These are phyloP conservation scores for Monochamus alternatus DNA, from an alignment of 2,888 invertebrate genomes.

Conservation along the genomic window DNA sequence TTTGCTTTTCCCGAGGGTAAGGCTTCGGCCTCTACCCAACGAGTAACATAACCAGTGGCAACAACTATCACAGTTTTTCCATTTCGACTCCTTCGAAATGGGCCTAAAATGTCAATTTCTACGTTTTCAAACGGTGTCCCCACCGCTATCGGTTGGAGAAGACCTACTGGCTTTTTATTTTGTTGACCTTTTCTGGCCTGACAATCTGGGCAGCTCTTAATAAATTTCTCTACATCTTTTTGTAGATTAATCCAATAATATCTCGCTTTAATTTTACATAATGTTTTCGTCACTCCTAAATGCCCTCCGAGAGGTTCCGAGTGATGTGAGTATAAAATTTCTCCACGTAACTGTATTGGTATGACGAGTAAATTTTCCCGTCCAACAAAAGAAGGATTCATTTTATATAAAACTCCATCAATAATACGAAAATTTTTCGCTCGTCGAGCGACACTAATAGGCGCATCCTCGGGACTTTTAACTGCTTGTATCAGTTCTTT, in stretches of 20 bases:
- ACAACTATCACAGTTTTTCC: conserved; percentile 56
- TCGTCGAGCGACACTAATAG: no score
- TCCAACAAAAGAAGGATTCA: conserved; percentile 33
- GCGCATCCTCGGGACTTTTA: conserved; percentile 27
- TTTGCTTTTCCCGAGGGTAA: conserved; percentile 49
- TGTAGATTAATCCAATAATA: conserved; percentile 48
- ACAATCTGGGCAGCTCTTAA: no score
- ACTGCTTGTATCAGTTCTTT: conserved; percentile 41
- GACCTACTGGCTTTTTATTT: conserved; percentile 46
- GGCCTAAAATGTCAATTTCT: conserved; percentile 54
- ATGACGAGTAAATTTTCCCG: conserved; percentile 47
- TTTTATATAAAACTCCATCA: conserved; percentile 47
- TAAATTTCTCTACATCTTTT: conserved; percentile 45
- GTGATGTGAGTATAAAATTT: conserved; percentile 30
- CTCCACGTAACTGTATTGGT: conserved; percentile 37
- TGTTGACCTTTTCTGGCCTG: conserved; percentile 39
- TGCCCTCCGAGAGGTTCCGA: conserved; percentile 50
- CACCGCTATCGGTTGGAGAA: conserved; percentile 47
- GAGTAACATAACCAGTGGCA: conserved; percentile 56
- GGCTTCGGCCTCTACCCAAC: conserved; percentile 48
- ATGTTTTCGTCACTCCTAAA: conserved; percentile 49
- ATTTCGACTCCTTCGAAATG: conserved; percentile 47
- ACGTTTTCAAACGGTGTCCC: conserved; percentile 39
- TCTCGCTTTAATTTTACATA: conserved; percentile 47
- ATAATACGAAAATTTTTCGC: conserved; percentile 45